A percentile compares a stretch with the other conserved stretches of the same genome.
These are phyloP conservation scores for Agriopis aurantiaria DNA, from an alignment of 2,888 invertebrate genomes.

Conservation along the genomic window DNA sequence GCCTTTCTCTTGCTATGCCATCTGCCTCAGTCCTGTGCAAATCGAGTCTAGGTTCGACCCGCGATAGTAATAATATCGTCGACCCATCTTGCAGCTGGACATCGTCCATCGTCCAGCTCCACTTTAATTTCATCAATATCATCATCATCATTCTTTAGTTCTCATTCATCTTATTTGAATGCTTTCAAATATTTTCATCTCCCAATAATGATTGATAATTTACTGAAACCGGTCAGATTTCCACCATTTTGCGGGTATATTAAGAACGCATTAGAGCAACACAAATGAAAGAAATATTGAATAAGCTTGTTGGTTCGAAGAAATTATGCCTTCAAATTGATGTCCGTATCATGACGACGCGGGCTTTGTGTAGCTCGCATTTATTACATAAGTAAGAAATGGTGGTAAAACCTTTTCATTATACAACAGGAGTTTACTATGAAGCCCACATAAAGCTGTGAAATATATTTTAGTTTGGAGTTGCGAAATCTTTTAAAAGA, in stretches of 20 bases:
- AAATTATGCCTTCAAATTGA: slow-evolving; percentile 37
- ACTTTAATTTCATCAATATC: background rate
- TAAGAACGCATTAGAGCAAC: slow-evolving; percentile 48
- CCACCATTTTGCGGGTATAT: slow-evolving; percentile 42
- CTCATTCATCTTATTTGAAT: background rate
- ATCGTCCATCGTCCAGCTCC: too few species aligned
- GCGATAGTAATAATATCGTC: too few species aligned
- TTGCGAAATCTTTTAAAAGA: background rate
- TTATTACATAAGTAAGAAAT: slow-evolving; percentile 27
- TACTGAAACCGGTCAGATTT: slow-evolving; percentile 38
- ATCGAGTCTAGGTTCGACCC: too few species aligned
- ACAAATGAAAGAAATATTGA: slow-evolving; percentile 42
- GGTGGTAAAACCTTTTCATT: slow-evolving; percentile 20
- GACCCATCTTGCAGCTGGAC: too few species aligned
- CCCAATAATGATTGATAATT: slow-evolving; percentile 28
- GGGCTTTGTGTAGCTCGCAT: slow-evolving; percentile 26
- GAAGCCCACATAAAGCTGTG: background rate
- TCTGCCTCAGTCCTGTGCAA: too few species aligned
- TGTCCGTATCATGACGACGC: slow-evolving; percentile 33
- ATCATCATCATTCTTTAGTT: background rate
- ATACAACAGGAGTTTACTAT: slow-evolving; percentile 8
- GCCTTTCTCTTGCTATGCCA: too few species aligned
- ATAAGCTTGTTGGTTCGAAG: slow-evolving; percentile 26
- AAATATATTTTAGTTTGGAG: slow-evolving; percentile 1
- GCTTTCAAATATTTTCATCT: slow-evolving; percentile 17